Conservation (phyloP, 2,888 invertebrate genomes). For the Caenorhabditis virilis region DNA sequence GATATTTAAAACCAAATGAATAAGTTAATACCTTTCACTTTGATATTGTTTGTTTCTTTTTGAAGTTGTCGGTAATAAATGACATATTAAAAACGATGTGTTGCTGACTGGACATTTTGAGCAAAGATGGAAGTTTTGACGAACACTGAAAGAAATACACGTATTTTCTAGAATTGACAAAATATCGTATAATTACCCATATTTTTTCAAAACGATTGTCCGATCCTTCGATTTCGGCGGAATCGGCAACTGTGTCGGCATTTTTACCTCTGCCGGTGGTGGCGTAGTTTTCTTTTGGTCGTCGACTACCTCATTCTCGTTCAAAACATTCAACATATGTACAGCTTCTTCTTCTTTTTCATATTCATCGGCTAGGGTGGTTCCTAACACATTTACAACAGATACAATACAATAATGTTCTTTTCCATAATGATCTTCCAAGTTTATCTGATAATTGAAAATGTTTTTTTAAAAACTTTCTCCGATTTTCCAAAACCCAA, state of each 20-base stretch:
- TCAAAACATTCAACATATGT: constrained; percentile 12
- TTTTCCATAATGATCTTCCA: constrained; percentile 89
- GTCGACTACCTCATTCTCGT: constrained; percentile 13
- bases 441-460: constrained; percentile 76
- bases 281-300: constrained; percentile 15
- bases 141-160: neutral
- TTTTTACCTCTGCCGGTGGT: constrained; percentile 21
- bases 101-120: neutral
- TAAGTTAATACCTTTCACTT: too few relatives aligned
- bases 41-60: too few relatives aligned
- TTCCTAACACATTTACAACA: constrained; percentile 89
- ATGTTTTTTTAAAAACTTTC: too few relatives aligned
- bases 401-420: constrained; percentile 98
- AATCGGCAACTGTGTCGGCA: constrained; percentile 26
- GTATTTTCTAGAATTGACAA: constrained; percentile 6
- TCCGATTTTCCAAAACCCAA: too few relatives aligned
- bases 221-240: constrained; percentile 16
- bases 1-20: too few relatives aligned
- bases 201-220: neutral
- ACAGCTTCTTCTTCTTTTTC: constrained; percentile 58
- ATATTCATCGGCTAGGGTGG: constrained; percentile 74
- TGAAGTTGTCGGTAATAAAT: neutral
- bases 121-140: neutral
- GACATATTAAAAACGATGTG: neutral
- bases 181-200: constrained; percentile 5